Conservation (phyloP, 2,888 invertebrate species). For the Athripsodes cinereus region DNA sequence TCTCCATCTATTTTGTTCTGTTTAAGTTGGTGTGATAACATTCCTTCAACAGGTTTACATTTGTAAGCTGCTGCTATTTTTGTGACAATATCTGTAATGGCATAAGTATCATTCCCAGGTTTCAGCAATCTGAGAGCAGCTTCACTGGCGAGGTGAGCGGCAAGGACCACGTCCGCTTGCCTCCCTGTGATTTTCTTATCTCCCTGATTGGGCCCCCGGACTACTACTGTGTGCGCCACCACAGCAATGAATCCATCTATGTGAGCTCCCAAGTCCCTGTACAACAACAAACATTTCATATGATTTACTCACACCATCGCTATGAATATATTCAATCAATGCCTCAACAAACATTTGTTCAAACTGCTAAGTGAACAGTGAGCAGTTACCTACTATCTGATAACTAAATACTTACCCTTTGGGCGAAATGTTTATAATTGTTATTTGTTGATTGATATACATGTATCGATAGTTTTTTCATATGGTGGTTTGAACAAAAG, state of each 20-base stretch:
- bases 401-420: too few species aligned
- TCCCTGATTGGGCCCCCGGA: constrained; percentile 57
- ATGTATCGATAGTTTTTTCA: too few species aligned
- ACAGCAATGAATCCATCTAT: constrained; percentile 99
- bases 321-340: too few species aligned
- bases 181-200: constrained; percentile 74
- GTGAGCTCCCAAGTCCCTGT: constrained; percentile 97
- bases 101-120: constrained; percentile 88
- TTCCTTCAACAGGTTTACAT: constrained; percentile 97
- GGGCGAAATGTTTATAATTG: too few species aligned
- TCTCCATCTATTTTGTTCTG: constrained; percentile 97
- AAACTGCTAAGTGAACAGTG: too few species aligned
- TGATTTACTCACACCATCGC: too few species aligned
- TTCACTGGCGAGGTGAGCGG: constrained; percentile 93
- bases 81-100: constrained; percentile 86
- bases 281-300: too few species aligned
- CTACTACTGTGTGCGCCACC: constrained; percentile 90
- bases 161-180: constrained; percentile 91
- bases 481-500: too few species aligned
- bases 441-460: too few species aligned
- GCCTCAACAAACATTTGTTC: too few species aligned
- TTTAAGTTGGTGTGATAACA: constrained; percentile 92
- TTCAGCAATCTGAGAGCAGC: constrained; percentile 89
- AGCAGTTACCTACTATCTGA: too few species aligned
- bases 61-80: constrained; percentile 89